phyloP scores from a whole-genome alignment of 2,113 vertebrate species.

The Lucifuga dentata region DNA sequence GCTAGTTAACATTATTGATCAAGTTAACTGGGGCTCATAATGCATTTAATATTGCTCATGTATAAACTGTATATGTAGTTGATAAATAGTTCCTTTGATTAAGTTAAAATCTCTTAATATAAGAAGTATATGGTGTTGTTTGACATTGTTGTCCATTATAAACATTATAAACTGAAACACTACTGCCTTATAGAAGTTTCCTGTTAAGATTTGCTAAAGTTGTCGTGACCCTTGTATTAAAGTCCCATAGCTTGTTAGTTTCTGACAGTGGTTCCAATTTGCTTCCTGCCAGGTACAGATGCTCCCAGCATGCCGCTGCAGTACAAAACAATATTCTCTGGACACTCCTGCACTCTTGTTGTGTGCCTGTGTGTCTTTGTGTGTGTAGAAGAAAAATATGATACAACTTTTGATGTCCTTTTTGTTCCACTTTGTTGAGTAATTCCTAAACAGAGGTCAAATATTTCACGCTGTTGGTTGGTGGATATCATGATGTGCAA shows the following conservation, averaged over 20 bases:
- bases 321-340: constrained; percentile 12
- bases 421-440: too few species aligned
- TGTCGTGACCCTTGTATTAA: not conserved
- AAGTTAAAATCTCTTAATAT: not conserved
- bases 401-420: constrained; percentile 12
- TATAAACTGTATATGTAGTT: not conserved
- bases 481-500: constrained; percentile 5
- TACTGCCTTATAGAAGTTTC: not conserved
- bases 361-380: constrained; percentile 23
- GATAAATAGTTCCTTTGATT: not conserved
- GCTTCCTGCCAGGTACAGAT: constrained; percentile 43
- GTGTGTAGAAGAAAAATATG: constrained; percentile 17
- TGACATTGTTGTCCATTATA: too few species aligned
- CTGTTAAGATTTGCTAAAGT: constrained; percentile 5
- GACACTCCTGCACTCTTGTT: constrained; percentile 15
- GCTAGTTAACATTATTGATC: not conserved
- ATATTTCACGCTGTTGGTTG: constrained; percentile 24
- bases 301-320: constrained; percentile 46
- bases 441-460: too few species aligned
- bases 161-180: not conserved
- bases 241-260: constrained; percentile 19
- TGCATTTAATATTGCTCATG: not conserved
- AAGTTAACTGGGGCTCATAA: accelerated
- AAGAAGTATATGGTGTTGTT: not conserved
- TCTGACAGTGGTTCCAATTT: constrained; percentile 32